phyloP scores from a whole-genome alignment of 2,113 vertebrate genomes.

The Mormoops blainvillei region DNA sequence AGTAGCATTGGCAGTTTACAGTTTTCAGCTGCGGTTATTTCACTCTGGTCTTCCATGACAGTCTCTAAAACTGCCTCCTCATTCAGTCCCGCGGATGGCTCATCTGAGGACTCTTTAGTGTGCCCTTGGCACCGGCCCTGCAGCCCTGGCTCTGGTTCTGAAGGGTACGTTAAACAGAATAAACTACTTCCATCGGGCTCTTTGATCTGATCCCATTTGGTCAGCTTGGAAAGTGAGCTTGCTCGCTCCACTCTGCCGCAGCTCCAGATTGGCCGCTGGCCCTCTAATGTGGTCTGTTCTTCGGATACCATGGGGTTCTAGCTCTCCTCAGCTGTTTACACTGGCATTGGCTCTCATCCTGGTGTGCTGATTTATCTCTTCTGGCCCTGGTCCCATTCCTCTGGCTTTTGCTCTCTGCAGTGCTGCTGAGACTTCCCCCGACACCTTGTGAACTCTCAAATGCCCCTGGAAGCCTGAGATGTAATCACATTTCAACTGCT shows the following conservation, averaged over 20 bases:
- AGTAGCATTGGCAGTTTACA: neutral
- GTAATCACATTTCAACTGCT: conserved; percentile 73
- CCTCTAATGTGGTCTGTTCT: neutral
- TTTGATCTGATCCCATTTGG: conserved; percentile 60
- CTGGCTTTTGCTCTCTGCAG: conserved; percentile 52
- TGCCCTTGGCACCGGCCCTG: neutral
- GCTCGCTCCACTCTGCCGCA: neutral
- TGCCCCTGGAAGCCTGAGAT: conserved; percentile 60
- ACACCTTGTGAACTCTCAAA: conserved; percentile 54
- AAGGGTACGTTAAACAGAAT: conserved; percentile 13
- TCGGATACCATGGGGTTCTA: conserved; percentile 32
- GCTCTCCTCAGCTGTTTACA: conserved; percentile 33
- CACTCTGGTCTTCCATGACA: neutral
- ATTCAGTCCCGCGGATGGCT: neutral
- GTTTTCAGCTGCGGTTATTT: neutral
- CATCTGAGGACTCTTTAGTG: neutral
- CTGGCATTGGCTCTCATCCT: neutral
- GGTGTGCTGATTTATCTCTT: neutral
- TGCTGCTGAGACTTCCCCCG: conserved; percentile 66
- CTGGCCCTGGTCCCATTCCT: neutral
- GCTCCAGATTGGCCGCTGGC: conserved; percentile 19
- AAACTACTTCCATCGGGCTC: conserved; percentile 21
- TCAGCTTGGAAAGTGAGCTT: conserved; percentile 21
- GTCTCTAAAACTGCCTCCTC: neutral
- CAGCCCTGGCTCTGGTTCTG: conserved; percentile 48